Evolutionary conservation across 1,140 invertebrate species (phyloP).

Genomic region (Cotesia chilonis): DNA sequence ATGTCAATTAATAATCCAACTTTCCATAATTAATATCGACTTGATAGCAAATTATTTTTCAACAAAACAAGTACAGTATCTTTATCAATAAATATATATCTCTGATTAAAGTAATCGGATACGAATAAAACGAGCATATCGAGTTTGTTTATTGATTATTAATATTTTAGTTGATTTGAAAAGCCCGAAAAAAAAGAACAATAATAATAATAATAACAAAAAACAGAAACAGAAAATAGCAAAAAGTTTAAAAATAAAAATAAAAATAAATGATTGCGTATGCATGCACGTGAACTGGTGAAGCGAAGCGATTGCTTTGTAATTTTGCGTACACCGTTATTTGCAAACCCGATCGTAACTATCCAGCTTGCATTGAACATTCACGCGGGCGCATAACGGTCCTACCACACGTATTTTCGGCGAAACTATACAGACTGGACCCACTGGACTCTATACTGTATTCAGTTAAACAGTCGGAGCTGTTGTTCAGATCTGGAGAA

Average conservation of each 20-base stretch:
- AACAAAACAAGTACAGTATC: too few species aligned
- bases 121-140: conserved; percentile 8
- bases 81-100: too few species aligned
- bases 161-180: conserved; percentile 9
- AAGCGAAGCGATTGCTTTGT: conserved; percentile 36
- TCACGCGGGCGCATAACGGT: conserved; percentile 10
- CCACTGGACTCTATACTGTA: too few species aligned
- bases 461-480: too few species aligned
- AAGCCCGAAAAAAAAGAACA: neutral
- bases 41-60: too few species aligned
- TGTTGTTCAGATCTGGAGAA: too few species aligned
- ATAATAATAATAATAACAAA: neutral
- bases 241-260: neutral
- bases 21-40: too few species aligned
- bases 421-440: neutral
- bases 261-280: conserved; percentile 22
- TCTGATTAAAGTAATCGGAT: too few species aligned
- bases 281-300: conserved; percentile 32
- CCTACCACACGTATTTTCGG: conserved; percentile 3
- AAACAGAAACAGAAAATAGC: too few species aligned
- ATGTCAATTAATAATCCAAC: too few species aligned
- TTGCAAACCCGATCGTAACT: conserved; percentile 35
- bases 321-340: conserved; percentile 35
- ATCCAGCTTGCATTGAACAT: conserved; percentile 28
- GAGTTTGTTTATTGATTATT: conserved; percentile 16